A percentile compares a stretch with the other conserved stretches of the same genome.
These are phyloP conservation scores for Cyphomyrus discorhynchus DNA, from an alignment of 2,113 vertebrate species.

Conservation along the genomic window DNA sequence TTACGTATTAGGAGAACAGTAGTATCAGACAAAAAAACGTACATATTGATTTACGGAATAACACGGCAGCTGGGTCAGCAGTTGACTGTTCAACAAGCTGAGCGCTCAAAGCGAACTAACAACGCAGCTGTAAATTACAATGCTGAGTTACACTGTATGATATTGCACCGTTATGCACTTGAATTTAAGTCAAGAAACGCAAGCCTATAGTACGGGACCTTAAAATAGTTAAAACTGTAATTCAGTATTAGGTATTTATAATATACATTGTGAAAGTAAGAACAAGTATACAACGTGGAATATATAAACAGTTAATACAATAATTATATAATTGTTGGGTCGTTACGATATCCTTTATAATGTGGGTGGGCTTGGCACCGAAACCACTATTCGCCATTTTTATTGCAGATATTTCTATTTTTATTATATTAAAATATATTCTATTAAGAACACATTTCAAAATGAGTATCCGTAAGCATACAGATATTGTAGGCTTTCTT, in stretches of 20 bases:
- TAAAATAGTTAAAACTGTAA: not conserved
- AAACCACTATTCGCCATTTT: not conserved
- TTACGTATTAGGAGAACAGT: constrained; percentile 1
- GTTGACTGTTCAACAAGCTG: constrained; percentile 14
- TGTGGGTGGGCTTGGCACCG: not conserved
- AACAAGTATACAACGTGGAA: not conserved
- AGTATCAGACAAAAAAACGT: not conserved
- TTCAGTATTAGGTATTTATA: not conserved
- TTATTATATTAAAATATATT: not conserved
- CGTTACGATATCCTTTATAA: not conserved
- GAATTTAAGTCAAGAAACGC: not conserved
- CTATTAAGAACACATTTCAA: not conserved
- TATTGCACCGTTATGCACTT: not conserved
- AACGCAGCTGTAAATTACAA: not conserved
- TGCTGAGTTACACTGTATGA: not conserved
- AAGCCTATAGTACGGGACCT: not conserved
- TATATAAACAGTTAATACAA: not conserved
- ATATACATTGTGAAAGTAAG: not conserved
- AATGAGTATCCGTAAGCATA: not conserved
- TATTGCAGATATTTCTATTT: not conserved
- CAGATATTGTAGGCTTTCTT: not conserved
- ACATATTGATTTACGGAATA: constrained; percentile 15
- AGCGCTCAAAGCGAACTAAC: not conserved
- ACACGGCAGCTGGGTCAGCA: not conserved
- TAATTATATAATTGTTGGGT: not conserved